Percentiles rank a stretch among this genome's conserved stretches.
Conservation (phyloP, 2,888 invertebrate species). For the Tuta absoluta region DNA sequence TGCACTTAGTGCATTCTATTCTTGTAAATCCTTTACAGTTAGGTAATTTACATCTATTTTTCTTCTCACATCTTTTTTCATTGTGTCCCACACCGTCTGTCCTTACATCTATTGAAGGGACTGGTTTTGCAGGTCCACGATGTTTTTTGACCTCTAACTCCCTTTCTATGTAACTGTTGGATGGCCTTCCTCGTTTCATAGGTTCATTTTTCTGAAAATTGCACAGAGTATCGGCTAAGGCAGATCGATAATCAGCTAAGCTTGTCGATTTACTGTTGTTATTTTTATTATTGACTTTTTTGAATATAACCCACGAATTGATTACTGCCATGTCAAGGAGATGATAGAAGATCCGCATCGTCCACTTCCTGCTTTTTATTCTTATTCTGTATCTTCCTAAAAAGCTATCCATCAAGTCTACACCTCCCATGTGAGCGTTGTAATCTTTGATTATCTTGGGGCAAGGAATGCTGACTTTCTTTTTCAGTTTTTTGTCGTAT, state of each 20-base stretch:
- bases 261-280: no score
- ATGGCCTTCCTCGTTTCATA: neutral
- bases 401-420: conserved; percentile 41
- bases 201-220: neutral
- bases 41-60: no score
- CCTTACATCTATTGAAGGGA: no score
- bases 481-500: conserved; percentile 35
- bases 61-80: no score
- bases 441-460: conserved; percentile 40
- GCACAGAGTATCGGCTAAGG: neutral
- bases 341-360: conserved; percentile 42
- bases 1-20: no score
- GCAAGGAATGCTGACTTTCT: conserved; percentile 37
- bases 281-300: conserved; percentile 9
- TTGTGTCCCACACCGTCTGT: no score
- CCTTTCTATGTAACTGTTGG: neutral
- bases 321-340: conserved; percentile 34
- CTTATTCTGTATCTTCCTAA: conserved; percentile 43
- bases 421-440: conserved; percentile 45
- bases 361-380: conserved; percentile 45
- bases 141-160: neutral
- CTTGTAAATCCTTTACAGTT: no score
- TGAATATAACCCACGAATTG: conserved; percentile 41
- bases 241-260: conserved; percentile 5
- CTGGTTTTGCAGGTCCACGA: neutral